Conservation (phyloP, 2,113 vertebrate genomes). For the Microcebus ravelobensis region DNA sequence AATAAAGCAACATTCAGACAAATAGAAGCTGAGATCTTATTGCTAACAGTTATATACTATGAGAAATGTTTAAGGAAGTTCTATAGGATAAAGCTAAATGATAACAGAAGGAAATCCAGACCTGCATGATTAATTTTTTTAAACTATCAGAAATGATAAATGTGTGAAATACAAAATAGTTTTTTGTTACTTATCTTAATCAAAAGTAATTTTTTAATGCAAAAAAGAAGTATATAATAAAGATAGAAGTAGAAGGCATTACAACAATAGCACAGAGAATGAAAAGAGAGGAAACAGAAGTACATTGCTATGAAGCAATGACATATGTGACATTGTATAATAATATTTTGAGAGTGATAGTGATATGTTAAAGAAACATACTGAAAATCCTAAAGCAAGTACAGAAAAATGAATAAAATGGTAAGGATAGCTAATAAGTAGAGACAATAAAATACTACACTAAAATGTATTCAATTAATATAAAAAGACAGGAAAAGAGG, state of each 20-base stretch:
- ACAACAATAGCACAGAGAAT: background rate
- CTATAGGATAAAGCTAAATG: background rate
- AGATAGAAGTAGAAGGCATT: background rate
- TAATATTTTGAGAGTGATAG: background rate
- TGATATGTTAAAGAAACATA: background rate
- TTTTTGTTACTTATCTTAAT: background rate
- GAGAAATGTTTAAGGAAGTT: background rate
- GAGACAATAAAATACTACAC: background rate
- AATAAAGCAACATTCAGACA: background rate
- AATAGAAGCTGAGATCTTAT: background rate
- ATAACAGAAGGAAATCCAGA: background rate
- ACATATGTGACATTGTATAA: background rate
- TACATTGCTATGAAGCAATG: background rate
- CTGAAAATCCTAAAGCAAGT: background rate
- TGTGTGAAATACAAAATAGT: background rate
- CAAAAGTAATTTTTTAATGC: background rate
- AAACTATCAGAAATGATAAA: background rate
- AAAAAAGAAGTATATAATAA: background rate
- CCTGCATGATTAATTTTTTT: background rate
- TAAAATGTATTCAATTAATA: background rate
- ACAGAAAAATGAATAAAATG: background rate
- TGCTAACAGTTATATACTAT: background rate
- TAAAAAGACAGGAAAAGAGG: background rate
- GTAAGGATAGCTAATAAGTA: background rate
- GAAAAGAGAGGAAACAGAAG: background rate